Conservation (phyloP, 1,140 invertebrate genomes). For the Brevipalpus yothersi region DNA sequence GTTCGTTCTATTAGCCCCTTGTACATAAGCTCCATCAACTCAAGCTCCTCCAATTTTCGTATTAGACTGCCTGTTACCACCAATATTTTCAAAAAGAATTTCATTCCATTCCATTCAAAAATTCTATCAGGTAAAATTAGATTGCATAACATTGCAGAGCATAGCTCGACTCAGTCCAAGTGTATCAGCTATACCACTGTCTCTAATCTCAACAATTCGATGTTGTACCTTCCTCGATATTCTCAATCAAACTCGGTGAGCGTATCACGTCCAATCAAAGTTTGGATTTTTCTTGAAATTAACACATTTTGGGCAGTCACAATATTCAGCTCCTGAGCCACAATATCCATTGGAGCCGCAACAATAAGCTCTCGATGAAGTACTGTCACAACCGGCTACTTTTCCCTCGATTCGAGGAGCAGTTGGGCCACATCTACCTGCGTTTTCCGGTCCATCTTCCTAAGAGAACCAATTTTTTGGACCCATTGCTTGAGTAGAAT, state of each 20-base stretch:
- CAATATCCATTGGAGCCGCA: background rate
- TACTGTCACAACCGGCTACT: background rate
- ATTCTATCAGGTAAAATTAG: too few relatives aligned
- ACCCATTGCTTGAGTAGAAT: background rate
- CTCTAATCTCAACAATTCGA: conserved; percentile 86
- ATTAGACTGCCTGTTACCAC: conserved; percentile 73
- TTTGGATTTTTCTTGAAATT: background rate
- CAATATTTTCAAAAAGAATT: too few relatives aligned
- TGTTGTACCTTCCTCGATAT: conserved; percentile 87
- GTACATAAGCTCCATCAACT: conserved; percentile 58
- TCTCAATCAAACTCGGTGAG: background rate
- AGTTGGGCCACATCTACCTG: background rate
- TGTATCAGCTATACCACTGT: conserved; percentile 82
- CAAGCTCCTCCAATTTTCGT: conserved; percentile 74
- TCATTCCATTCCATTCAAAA: too few relatives aligned
- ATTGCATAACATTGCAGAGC: conserved; percentile 51
- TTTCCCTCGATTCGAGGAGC: background rate
- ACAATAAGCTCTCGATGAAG: background rate
- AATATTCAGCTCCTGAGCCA: background rate
- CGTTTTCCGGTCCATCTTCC: background rate
- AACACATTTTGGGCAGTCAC: background rate
- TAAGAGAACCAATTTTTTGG: background rate
- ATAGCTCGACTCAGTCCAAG: conserved; percentile 84
- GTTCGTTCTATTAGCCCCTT: conserved; percentile 71
- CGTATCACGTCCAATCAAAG: background rate